Percentiles rank a stretch among this genome's conserved stretches.
Evolutionary conservation across 1,140 invertebrate genomes (phyloP).

Genomic region (Lepidurus apus): DNA sequence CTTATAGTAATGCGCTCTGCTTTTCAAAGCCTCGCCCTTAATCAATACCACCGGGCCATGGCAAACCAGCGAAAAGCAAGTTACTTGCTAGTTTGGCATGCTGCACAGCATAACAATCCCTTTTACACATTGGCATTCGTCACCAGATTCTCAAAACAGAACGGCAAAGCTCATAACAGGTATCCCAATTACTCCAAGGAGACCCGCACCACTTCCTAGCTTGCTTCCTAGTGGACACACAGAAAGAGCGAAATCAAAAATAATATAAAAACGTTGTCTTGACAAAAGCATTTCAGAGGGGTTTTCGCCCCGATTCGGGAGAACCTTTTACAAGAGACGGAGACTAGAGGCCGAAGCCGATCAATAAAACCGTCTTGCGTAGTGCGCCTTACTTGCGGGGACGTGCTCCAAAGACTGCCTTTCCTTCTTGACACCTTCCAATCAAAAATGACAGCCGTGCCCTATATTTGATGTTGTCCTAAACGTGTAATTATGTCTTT

Average conservation of each 20-base stretch:
- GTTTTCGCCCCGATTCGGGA: not conserved
- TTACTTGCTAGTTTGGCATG: not conserved
- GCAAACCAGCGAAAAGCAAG: not conserved
- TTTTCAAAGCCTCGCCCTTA: not conserved
- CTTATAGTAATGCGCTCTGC: not conserved
- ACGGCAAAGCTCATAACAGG: not conserved
- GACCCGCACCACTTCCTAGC: not conserved
- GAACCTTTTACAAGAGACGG: not conserved
- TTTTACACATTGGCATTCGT: not conserved
- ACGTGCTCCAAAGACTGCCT: not conserved
- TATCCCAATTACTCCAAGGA: not conserved
- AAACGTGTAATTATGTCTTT: not conserved
- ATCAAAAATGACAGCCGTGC: not conserved
- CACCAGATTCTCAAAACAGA: not conserved
- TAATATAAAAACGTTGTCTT: not conserved
- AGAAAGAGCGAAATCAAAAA: too few species aligned
- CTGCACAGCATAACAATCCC: not conserved
- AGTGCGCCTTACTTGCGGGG: not conserved
- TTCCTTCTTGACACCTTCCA: not conserved
- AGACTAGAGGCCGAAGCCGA: not conserved
- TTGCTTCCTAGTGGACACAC: too few species aligned
- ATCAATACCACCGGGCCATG: slow-evolving; percentile 14
- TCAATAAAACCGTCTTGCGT: slow-evolving; percentile 18
- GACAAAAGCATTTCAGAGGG: not conserved
- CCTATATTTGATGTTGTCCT: not conserved